These are phyloP conservation scores for Pterocles gutturalis DNA, from an alignment of 2,113 vertebrate genomes.

Conservation along the genomic window DNA sequence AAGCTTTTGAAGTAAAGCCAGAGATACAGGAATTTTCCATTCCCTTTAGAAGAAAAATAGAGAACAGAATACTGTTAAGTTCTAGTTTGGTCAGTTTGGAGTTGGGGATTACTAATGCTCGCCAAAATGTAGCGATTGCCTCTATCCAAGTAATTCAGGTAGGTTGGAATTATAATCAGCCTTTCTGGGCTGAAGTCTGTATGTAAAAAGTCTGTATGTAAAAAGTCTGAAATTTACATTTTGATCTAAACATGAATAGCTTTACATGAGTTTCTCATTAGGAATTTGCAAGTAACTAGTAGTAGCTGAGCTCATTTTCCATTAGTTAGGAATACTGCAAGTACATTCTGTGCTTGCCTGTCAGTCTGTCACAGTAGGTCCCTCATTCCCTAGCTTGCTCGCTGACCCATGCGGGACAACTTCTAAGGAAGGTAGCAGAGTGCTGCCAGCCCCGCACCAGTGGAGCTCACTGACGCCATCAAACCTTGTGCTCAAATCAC, in stretches of 20 bases:
- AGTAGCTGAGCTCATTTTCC: not conserved
- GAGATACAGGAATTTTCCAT: slow-evolving; percentile 48
- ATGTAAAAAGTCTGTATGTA: not conserved
- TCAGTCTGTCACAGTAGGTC: not conserved
- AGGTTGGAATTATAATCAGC: not conserved
- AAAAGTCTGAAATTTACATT: not conserved
- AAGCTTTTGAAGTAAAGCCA: slow-evolving; percentile 39
- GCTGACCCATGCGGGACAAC: not conserved
- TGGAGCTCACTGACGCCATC: not conserved
- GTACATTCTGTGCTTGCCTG: not conserved
- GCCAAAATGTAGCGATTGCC: not conserved
- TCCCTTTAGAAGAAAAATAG: slow-evolving; percentile 4
- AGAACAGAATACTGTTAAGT: slow-evolving; percentile 1
- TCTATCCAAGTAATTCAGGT: not conserved
- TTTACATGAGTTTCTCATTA: not conserved
- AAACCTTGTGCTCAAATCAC: not conserved
- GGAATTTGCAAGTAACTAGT: not conserved
- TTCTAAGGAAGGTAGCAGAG: not conserved
- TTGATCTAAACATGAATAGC: not conserved
- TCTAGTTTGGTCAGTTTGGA: slow-evolving; percentile 11
- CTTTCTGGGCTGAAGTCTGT: not conserved
- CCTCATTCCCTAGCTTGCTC: not conserved
- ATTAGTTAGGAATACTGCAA: not conserved
- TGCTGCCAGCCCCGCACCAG: fast-evolving
- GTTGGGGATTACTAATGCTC: not conserved